phyloP scores from a whole-genome alignment of 1,140 invertebrate genomes.

The Dinoponera quadriceps region DNA sequence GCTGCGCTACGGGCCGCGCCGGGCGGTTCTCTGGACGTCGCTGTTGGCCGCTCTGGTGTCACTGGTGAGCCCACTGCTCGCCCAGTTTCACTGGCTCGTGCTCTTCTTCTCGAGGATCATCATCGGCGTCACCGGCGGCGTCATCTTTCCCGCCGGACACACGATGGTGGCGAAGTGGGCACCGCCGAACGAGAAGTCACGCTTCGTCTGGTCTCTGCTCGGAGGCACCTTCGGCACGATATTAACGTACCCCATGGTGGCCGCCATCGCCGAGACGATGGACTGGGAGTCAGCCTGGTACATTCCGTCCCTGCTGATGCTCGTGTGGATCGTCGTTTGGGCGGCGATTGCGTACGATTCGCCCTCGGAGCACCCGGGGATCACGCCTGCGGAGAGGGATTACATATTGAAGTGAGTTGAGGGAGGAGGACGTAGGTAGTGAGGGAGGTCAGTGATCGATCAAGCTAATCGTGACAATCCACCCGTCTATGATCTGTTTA shows the following conservation, averaged over 20 bases:
- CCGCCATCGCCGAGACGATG: constrained; percentile 87
- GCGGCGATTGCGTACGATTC: constrained; percentile 88
- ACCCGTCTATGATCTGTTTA: too few species aligned
- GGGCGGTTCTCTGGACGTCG: constrained; percentile 88
- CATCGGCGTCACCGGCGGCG: constrained; percentile 85
- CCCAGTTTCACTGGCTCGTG: constrained; percentile 78
- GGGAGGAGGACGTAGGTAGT: too few species aligned
- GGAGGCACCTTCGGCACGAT: constrained; percentile 92
- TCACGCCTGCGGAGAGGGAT: constrained; percentile 90
- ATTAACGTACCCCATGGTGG: constrained; percentile 90
- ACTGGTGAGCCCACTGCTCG: constrained; percentile 87
- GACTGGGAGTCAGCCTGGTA: constrained; percentile 92
- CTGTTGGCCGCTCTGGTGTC: constrained; percentile 88
- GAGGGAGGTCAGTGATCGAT: too few species aligned
- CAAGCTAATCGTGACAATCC: too few species aligned
- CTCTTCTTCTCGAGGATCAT: constrained; percentile 71
- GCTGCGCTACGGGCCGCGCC: constrained; percentile 87
- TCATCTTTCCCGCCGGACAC: constrained; percentile 89
- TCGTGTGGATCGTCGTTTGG: constrained; percentile 88
- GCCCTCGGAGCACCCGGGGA: constrained; percentile 90
- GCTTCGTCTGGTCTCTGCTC: constrained; percentile 90
- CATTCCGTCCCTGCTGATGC: constrained; percentile 87
- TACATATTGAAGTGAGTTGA: constrained; percentile 88
- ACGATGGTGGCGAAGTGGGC: constrained; percentile 89
- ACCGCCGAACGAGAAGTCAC: constrained; percentile 89